These are phyloP conservation scores for Caenorhabditis sinica DNA, from an alignment of 2,888 invertebrate genomes.

Conservation along the genomic window DNA sequence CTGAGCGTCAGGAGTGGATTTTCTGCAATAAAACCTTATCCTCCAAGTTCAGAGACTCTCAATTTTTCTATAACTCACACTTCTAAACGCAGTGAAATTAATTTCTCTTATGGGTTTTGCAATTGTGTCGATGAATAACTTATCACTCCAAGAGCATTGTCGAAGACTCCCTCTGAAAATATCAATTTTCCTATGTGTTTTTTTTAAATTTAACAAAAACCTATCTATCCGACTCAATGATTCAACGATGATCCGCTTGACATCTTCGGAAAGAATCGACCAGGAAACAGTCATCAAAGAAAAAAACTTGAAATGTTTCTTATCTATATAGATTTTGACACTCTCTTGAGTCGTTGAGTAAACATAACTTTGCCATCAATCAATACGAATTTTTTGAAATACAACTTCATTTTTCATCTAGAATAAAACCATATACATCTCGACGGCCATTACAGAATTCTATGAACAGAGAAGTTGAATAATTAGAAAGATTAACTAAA, in stretches of 20 bases:
- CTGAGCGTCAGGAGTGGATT: too few species aligned
- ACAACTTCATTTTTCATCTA: not conserved
- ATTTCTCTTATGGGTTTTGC: not conserved
- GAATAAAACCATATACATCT: slow-evolving; percentile 21
- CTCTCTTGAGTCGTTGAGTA: not conserved
- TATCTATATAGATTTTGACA: not conserved
- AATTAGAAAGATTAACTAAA: not conserved
- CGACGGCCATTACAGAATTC: slow-evolving; percentile 23
- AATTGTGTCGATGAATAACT: not conserved
- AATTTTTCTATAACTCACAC: not conserved
- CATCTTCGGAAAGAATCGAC: slow-evolving; percentile 1
- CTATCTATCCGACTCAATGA: slow-evolving; percentile 4
- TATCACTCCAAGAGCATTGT: slow-evolving; percentile 13
- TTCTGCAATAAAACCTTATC: too few species aligned
- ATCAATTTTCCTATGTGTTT: too few species aligned
- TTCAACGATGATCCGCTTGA: slow-evolving; percentile 10
- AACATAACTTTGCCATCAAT: not conserved
- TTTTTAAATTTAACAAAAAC: too few species aligned
- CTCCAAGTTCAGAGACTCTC: not conserved
- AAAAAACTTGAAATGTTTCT: not conserved
- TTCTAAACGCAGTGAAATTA: not conserved
- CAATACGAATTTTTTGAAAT: not conserved
- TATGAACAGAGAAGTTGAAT: not conserved
- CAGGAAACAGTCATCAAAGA: not conserved
- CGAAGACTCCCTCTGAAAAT: not conserved